Base-by-base conservation (phyloP, 2,888 invertebrate genomes). In the Cremastobaeus sp. region DNA sequence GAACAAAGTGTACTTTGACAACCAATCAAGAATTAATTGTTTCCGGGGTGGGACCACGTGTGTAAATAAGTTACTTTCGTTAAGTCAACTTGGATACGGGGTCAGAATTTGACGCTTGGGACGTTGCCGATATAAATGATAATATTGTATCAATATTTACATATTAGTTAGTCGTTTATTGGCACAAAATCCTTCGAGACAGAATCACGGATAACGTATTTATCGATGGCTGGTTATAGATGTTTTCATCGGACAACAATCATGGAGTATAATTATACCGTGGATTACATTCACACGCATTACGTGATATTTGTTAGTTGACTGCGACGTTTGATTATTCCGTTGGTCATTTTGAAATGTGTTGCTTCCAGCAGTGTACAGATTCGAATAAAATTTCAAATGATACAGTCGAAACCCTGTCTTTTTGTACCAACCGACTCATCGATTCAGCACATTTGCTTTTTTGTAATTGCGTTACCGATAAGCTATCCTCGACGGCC, bases 311-410 rank as follows among this genome's bases (percentile, higher is more conserved):
- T 78, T 76, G 77, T 73, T 72, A 72, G 72, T 60, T 60, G 43
- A 60, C 59, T 48, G 72, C 72, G 47, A 78, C 54, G 21, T 60
- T 54, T 41, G 48, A 60, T 66, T 45, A 54, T 59, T 65, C 18
- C 41, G 34, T 59, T 65, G 65, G 77, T 78, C 76, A 80, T 77
- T 77, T 76, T 70, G 64, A 76, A 77, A 77, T 81, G 77, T 79
- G 71, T 77, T 79, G 81, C 82, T 82, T 82, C 74, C 66, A 82
- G 81, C 77, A 81, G 76, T 82, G 82, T 81, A 82, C 82, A 82
- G 81, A 79, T 77, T 79, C 76, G 79, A 81, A 82, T 80, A 81
- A 82, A 82, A 81, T 74, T 77, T 77, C 78, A 77, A 78, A 74
- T 77, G 68, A 77, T 76, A 81, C 76, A 78, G 77, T 73, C 66